Conservation (phyloP, 2,888 invertebrate genomes). For the Drosophila siamana region DNA sequence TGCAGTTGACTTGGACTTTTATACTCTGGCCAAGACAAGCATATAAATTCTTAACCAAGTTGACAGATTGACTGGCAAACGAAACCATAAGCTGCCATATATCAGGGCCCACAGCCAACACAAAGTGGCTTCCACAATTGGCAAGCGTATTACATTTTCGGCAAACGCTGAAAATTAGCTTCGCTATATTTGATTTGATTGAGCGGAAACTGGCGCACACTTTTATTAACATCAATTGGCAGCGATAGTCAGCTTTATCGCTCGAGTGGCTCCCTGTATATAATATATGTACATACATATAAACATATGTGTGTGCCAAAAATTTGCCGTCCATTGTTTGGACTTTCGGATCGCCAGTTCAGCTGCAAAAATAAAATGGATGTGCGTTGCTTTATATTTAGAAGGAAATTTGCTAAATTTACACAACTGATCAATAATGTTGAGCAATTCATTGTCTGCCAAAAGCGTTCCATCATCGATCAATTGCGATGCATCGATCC, state of each 20-base stretch:
- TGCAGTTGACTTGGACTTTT: constrained; percentile 20
- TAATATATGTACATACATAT: constrained; percentile 6
- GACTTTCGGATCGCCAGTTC: constrained; percentile 14
- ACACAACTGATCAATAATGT: constrained; percentile 18
- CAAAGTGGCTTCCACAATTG: constrained; percentile 1
- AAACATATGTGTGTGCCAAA: constrained; percentile 1
- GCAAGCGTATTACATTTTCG: constrained; percentile 9
- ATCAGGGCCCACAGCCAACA: background rate
- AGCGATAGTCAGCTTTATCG: constrained; percentile 64
- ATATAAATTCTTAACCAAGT: constrained; percentile 6
- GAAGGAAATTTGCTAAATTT: constrained; percentile 21
- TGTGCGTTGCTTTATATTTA: constrained; percentile 27
- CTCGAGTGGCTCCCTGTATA: constrained; percentile 45
- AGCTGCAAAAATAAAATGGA: constrained; percentile 19
- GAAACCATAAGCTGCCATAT: background rate
- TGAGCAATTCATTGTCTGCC: background rate
- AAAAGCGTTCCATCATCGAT: constrained; percentile 14
- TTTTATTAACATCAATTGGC: constrained; percentile 71
- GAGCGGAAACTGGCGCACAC: constrained; percentile 65
- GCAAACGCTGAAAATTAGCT: background rate
- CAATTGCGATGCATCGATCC: constrained; percentile 17
- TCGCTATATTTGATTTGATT: constrained; percentile 35
- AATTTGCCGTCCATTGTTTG: constrained; percentile 35
- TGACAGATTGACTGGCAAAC: constrained; percentile 7
- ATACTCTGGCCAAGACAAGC: constrained; percentile 4